phyloP scores from a whole-genome alignment of 2,888 invertebrate genomes.

The Eupithecia dodoneata region DNA sequence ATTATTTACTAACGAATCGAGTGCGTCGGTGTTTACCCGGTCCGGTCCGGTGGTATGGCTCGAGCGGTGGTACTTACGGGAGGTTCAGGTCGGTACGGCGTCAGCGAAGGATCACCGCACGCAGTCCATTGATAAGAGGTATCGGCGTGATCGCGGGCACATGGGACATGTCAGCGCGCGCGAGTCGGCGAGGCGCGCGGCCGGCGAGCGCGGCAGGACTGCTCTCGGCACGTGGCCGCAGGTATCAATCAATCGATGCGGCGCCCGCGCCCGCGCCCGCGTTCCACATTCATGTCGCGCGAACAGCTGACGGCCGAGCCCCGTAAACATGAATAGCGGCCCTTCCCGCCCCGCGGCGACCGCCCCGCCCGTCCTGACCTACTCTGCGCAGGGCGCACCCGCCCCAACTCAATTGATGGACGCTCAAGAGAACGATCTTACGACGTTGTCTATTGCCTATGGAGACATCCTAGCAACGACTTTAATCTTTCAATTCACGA shows the following conservation, averaged over 20 bases:
- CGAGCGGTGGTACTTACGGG: slow-evolving; percentile 41
- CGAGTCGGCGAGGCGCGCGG: slow-evolving; percentile 59
- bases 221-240: slow-evolving; percentile 60
- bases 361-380: slow-evolving; percentile 52
- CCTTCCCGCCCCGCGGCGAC: slow-evolving; percentile 45
- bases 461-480: neutral
- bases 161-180: slow-evolving; percentile 55
- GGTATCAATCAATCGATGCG: slow-evolving; percentile 82
- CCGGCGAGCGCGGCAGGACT: slow-evolving; percentile 73
- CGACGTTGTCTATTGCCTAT: neutral
- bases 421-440: slow-evolving; percentile 7
- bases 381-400: slow-evolving; percentile 55
- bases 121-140: slow-evolving; percentile 71
- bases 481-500: neutral
- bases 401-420: slow-evolving; percentile 24
- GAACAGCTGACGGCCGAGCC: slow-evolving; percentile 81
- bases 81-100: slow-evolving; percentile 35
- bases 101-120: slow-evolving; percentile 70
- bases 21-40: slow-evolving; percentile 50
- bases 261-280: slow-evolving; percentile 61
- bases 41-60: neutral
- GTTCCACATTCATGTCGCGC: slow-evolving; percentile 78
- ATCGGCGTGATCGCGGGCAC: slow-evolving; percentile 54
- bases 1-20: slow-evolving; percentile 60
- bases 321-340: slow-evolving; percentile 81